These are phyloP conservation scores for Eugnorisma glareosa DNA, from an alignment of 2,888 invertebrate genomes.

Conservation along the genomic window DNA sequence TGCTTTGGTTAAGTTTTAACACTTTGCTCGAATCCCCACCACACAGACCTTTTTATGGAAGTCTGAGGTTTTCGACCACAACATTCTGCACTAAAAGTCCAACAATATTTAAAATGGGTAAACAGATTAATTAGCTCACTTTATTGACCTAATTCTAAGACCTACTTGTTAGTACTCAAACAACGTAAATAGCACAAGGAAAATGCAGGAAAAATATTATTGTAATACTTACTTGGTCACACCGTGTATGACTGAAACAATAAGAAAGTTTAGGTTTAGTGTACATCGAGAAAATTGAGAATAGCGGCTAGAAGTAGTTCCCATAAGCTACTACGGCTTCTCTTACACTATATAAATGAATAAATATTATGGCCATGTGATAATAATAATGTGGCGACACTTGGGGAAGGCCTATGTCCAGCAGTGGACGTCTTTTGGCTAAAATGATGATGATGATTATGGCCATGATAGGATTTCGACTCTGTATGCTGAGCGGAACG, in stretches of 20 bases:
- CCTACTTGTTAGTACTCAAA: neutral
- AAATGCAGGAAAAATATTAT: neutral
- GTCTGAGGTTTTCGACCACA: neutral
- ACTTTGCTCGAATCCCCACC: neutral
- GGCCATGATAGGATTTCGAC: neutral
- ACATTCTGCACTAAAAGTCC: neutral
- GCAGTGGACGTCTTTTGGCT: no score
- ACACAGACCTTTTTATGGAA: neutral
- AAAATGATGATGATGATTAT: no score
- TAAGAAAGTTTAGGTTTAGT: neutral
- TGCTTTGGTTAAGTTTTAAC: neutral
- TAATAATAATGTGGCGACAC: no score
- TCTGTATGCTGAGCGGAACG: neutral
- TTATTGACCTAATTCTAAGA: neutral
- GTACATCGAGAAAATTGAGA: neutral
- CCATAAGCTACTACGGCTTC: neutral
- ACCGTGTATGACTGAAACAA: slow-evolving; percentile 60
- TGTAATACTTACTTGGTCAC: slow-evolving; percentile 57
- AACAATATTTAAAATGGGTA: neutral
- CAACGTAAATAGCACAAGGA: neutral
- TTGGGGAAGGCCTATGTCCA: no score
- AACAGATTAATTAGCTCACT: neutral
- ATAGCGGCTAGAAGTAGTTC: neutral
- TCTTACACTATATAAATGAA: neutral
- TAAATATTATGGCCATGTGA: no score